These are phyloP conservation scores for Hormaphis cornu DNA, from an alignment of 1,140 invertebrate genomes.

Conservation along the genomic window DNA sequence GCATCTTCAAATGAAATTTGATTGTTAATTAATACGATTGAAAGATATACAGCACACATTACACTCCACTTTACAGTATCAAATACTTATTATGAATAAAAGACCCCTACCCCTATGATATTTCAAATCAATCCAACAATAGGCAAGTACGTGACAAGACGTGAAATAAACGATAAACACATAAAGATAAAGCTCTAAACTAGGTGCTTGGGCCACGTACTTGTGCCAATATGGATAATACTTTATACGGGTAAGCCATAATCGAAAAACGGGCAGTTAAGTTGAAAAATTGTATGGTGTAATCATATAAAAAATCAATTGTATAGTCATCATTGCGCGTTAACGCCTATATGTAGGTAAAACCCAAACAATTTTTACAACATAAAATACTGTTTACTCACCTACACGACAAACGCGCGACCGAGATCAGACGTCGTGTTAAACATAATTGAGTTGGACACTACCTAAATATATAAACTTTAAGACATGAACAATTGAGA, in stretches of 20 bases:
- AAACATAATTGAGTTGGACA: not conserved
- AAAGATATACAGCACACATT: constrained; percentile 22
- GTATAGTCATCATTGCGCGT: not conserved
- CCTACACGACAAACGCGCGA: not conserved
- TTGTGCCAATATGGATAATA: not conserved
- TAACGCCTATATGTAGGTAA: not conserved
- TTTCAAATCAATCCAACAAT: constrained; percentile 16
- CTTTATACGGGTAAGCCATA: too few relatives aligned
- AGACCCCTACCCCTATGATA: constrained; percentile 19
- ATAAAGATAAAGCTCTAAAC: not conserved
- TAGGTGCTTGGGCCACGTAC: not conserved
- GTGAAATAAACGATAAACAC: not conserved
- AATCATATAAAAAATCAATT: not conserved
- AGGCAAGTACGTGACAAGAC: not conserved
- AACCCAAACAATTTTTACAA: not conserved
- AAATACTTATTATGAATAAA: constrained; percentile 15
- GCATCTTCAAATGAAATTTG: not conserved
- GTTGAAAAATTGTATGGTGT: too few relatives aligned
- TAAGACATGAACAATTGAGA: not conserved
- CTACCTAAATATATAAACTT: not conserved
- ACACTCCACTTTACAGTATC: not conserved
- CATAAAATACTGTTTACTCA: not conserved
- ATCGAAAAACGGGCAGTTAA: too few relatives aligned
- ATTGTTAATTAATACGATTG: constrained; percentile 15
- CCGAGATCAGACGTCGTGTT: not conserved